Base-by-base conservation (phyloP, 2,888 invertebrate species). In the Bursaphelenchus okinawaensis region DNA sequence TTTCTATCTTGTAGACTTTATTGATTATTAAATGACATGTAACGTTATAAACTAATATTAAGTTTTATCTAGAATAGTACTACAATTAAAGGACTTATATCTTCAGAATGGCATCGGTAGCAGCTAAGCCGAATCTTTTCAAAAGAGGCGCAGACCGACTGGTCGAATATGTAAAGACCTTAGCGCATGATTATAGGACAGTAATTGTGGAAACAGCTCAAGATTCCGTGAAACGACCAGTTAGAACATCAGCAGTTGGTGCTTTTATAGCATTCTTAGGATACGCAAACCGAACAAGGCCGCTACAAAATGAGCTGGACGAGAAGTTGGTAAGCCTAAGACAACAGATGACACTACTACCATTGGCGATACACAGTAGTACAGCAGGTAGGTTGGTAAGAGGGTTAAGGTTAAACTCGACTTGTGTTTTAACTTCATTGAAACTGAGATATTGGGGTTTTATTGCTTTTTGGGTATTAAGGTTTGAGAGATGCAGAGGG, bases 301-400 rank as follows among this genome's bases (percentile, higher is more conserved):
- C 78, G 7, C 69, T 69, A 8, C 73, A 74, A 28, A 63, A 61
- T 22, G 74, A 76, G n/a, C 61, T 77, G 55, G n/a, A 65, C 16
- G 67, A 74, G 50, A 63, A 68, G 52, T 61, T 76, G 16, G 69
- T 70, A n/a, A 74, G 71, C 56, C 62, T 65, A 22, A 57, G 79
- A 8, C 74, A 78, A 52, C 68, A 72, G 57, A 66, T 79, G 69
- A 74, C 69, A 7, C 63, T 79, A 9, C 65, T 78, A 0, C 79
- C 79, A 24, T 65, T 62, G 19, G 63, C 74, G 6, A 73, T 76
- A 40, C 78, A 77, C 59, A 79, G 68, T 62, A 63, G 68, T 4
- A 56, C 29, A n/a, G 68, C 78, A 20, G 68, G 77, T 76, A 52
- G 27, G 63, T 55, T 70, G 6, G 16, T 3, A 40, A n/a, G n/a